Base-by-base conservation (phyloP, 2,797 vertebrate genomes). In the Potorous gilbertii region DNA sequence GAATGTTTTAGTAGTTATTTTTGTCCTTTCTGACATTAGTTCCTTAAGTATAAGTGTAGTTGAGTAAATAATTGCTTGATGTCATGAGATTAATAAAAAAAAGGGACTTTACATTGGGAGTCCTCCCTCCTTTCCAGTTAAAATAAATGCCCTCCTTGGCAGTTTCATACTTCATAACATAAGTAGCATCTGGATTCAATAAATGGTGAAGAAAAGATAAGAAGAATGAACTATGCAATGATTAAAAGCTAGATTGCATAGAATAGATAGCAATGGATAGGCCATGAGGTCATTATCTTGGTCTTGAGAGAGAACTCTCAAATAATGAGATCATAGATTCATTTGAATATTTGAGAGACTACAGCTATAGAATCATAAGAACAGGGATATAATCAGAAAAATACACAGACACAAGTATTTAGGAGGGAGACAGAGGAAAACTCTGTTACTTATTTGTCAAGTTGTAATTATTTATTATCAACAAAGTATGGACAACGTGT, bases 31-130 rank as follows among this genome's bases (percentile, higher is more conserved):
- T 92, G 55, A 93, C n/a, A 94, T 27, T 62, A 89, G 2, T 0
- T 95, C 52, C n/a, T 3, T 10, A 11, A 6, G 91, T 9, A 55
- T 8, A 90, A 91, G 93, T 52, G 5, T 91, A 59, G 94, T 66
- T 93, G 91, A 54, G 91, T 93, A 87, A 94, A 94, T 29, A 95
- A 21, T 56, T 50, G 27, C n/a, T 28, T 93, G 11, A 95, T 89
- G 14, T 31, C 92, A 81, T 52, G 54, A 87, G 90, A 95, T 93
- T 66, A 93, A 96, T 96, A 52, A 92, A 27, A 93, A n/a, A 96
- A 95, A 12, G 92, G 1, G 3, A 66, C n/a, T 95, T 94, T 90
- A 54, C 91, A 21, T 87, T 87, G 90, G n/a, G 31, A 81, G 74
- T 46, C 40, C 1, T 46, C 40, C 5, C 5, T 66, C 21, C 40